A percentile compares a stretch with the other conserved stretches of the same genome.
Evolutionary conservation across 2,113 vertebrate genomes (phyloP).

Genomic region (Colaptes auratus): DNA sequence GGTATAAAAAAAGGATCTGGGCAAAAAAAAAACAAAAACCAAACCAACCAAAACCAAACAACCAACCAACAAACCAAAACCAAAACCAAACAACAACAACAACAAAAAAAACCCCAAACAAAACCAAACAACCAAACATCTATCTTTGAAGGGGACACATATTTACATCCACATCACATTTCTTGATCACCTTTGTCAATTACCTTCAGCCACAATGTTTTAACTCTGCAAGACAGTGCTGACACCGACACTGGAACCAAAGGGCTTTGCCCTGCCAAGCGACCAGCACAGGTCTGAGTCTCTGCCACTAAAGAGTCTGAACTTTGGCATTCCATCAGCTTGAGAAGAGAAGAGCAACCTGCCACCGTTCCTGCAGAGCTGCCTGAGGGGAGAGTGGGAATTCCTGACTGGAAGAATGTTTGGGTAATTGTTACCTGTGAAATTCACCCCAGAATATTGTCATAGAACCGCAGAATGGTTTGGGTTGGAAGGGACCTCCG

Average conservation of each 20-base stretch:
- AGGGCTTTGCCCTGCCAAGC: constrained; percentile 63
- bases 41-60: no score
- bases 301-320: constrained; percentile 69
- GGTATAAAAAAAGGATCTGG: constrained; percentile 82
- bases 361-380: constrained; percentile 50
- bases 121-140: constrained; percentile 57
- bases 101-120: no score
- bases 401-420: constrained; percentile 43
- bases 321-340: constrained; percentile 24
- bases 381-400: constrained; percentile 37
- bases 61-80: no score
- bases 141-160: constrained; percentile 80
- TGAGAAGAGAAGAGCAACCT: constrained; percentile 61
- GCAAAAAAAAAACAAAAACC: background rate
- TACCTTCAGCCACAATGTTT: constrained; percentile 72
- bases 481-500: no score
- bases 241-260: constrained; percentile 74
- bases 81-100: no score
- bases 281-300: constrained; percentile 69
- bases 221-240: constrained; percentile 73
- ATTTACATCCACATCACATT: constrained; percentile 83
- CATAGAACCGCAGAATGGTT: no score
- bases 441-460: constrained; percentile 49
- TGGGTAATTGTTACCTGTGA: constrained; percentile 38
- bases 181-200: constrained; percentile 74